Percentiles rank a stretch among this genome's conserved stretches.
These are phyloP conservation scores for Drosophila vallismaia DNA, from an alignment of 2,888 invertebrate species.

Conservation along the genomic window DNA sequence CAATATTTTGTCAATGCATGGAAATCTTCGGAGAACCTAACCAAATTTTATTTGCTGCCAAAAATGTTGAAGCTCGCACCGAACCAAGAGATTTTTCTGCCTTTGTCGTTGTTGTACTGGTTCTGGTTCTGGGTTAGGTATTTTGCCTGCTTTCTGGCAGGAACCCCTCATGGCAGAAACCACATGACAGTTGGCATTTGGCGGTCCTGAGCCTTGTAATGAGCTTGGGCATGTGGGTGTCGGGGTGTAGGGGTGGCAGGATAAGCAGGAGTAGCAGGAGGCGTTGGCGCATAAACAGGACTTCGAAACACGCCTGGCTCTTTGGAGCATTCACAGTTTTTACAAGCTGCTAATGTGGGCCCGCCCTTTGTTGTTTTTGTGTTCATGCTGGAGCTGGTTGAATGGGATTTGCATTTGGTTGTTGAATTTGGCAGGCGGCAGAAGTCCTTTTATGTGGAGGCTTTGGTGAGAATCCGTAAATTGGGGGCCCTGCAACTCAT, in stretches of 20 bases:
- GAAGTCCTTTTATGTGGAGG: constrained; percentile 37
- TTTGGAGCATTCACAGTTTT: constrained; percentile 59
- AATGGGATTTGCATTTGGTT: constrained; percentile 44
- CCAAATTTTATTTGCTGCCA: constrained; percentile 70
- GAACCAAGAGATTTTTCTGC: constrained; percentile 21
- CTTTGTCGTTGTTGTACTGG: constrained; percentile 5
- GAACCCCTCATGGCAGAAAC: constrained; percentile 9
- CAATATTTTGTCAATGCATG: constrained; percentile 56
- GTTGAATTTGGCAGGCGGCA: constrained; percentile 31
- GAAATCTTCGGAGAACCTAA: constrained; percentile 58
- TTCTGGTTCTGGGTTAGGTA: constrained; percentile 48
- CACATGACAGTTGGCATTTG: constrained; percentile 62
- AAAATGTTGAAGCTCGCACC: constrained; percentile 49
- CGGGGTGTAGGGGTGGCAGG: not conserved
- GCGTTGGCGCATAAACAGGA: constrained; percentile 45
- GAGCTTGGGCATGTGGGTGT: constrained; percentile 34
- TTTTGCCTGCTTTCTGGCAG: not conserved
- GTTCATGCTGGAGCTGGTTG: constrained; percentile 13
- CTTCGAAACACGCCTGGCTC: constrained; percentile 35
- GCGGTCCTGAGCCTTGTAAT: constrained; percentile 57
- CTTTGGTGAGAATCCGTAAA: constrained; percentile 26
- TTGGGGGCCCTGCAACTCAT: constrained; percentile 27
- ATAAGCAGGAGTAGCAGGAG: constrained; percentile 33
- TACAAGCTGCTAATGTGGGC: constrained; percentile 72
- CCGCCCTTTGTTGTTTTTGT: constrained; percentile 33